A percentile compares a stretch with the other conserved stretches of the same genome.
These are phyloP conservation scores for Menidia menidia DNA, from an alignment of 2,797 vertebrate genomes.

Conservation along the genomic window DNA sequence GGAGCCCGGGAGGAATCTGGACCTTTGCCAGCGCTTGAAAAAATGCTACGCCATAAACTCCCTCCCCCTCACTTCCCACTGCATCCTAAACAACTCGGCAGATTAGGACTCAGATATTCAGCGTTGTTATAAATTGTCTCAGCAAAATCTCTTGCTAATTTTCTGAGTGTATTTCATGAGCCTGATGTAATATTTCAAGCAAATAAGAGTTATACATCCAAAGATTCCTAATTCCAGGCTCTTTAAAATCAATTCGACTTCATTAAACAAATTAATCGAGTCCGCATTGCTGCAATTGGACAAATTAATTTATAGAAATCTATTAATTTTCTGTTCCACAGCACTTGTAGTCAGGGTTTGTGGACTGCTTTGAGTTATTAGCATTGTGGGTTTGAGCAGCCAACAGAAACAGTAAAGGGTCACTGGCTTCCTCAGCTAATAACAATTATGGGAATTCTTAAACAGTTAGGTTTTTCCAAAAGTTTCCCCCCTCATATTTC, in stretches of 20 bases:
- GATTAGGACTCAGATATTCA: background rate
- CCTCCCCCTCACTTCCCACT: background rate
- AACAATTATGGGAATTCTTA: no score
- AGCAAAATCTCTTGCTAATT: no score
- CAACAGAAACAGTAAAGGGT: no score
- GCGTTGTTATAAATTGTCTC: no score
- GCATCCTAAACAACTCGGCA: background rate
- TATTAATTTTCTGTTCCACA: slow-evolving; percentile 2
- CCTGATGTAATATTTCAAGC: no score
- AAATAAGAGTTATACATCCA: background rate
- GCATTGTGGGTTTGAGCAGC: no score
- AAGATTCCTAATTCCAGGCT: background rate
- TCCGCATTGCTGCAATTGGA: background rate
- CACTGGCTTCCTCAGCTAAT: no score
- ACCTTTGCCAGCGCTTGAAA: background rate
- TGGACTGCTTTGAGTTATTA: no score
- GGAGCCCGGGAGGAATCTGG: background rate
- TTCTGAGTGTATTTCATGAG: background rate
- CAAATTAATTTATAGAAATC: slow-evolving; percentile 1
- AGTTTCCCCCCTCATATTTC: no score
- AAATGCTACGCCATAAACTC: background rate
- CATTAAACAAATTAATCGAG: slow-evolving; percentile 1
- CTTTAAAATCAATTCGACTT: background rate
- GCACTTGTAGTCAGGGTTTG: no score
- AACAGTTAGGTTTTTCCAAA: no score